phyloP scores from a whole-genome alignment of 2,797 vertebrate species.

The Crax fasciolata region DNA sequence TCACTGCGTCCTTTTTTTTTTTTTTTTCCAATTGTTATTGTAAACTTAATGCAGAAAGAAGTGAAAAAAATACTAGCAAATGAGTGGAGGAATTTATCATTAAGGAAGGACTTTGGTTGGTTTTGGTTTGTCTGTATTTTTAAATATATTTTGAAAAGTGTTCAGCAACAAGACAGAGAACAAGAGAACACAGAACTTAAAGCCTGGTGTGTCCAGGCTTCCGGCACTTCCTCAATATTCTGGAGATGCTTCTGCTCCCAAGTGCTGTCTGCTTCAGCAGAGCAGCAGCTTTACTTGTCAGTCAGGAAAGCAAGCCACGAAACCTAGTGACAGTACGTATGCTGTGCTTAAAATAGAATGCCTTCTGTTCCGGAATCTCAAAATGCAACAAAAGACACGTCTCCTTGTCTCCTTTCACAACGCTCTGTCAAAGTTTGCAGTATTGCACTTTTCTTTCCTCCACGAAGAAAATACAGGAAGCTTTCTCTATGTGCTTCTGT shows the following conservation, averaged over 20 bases:
- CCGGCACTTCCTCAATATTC: neutral
- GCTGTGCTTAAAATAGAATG: conserved; percentile 60
- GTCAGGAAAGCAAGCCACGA: conserved; percentile 28
- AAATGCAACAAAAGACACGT: neutral
- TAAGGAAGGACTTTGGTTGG: neutral
- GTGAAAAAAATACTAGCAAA: neutral
- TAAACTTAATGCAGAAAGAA: neutral
- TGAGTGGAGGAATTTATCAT: neutral
- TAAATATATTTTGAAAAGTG: neutral
- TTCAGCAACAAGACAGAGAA: neutral
- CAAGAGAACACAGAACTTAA: neutral
- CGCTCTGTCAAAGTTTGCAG: neutral
- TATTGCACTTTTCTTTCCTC: accelerated
- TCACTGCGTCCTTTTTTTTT: neutral
- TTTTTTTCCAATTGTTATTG: neutral
- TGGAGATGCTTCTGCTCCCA: neutral
- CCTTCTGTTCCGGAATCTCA: conserved; percentile 58
- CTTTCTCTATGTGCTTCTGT: neutral
- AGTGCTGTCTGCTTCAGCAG: neutral
- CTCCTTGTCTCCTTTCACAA: neutral
- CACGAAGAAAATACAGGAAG: neutral
- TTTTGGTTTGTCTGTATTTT: neutral
- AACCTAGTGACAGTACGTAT: conserved; percentile 28
- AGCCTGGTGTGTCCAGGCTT: neutral
- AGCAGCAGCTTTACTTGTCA: conserved; percentile 66